Base-by-base conservation (phyloP, 2,797 vertebrate genomes). In the Hybognathus amarus region DNA sequence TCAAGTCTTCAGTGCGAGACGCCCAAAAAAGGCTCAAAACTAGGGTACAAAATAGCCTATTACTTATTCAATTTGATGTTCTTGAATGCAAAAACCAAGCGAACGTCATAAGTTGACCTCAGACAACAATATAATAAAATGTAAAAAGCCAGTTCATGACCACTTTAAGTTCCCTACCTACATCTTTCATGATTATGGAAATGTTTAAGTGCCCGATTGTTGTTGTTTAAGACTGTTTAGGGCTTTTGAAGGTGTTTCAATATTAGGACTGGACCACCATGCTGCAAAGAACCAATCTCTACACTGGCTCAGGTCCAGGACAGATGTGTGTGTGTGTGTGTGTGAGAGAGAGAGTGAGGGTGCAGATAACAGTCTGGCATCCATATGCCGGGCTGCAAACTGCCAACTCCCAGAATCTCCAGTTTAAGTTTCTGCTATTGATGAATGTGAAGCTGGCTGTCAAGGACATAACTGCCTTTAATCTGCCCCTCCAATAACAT, bases 391-490 rank as follows among this genome's bases (percentile, higher is more conserved):
- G 89, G 15, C 89, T 87, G 85, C 81, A 83, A 82, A 89, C 87
- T 87, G 80, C 87, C 87, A 83, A 40, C 79, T 90, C 90, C 91
- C 91, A 90, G 85, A 92, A 91, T 92, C 88, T 91, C 84, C 85
- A 86, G 91, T 90, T 85, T 89, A 89, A 94, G 92, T 93, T 93
- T 90, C 86, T 85, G 85, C 85, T 79, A 88, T 92, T 92, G 90
- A 92, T 61, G 85, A 88, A 87, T 91, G 90, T 92, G 90, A 92
- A 91, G 92, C 92, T 94, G 92, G 90, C 89, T 90, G 91, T 92
- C 83, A 90, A 91, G 88, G 80, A 91, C 91, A 92, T 92, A 91
- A 92, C 92, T 90, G 91, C 89, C 90, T 94, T 94, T 94, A 93
- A 93, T 95, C 90, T 92, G 85, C 79, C 86, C 61, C 76, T 92